A percentile compares a stretch with the other conserved stretches of the same genome.
Evolutionary conservation across 2,797 vertebrate genomes (phyloP).

Genomic region (Takifugu ocellatus): DNA sequence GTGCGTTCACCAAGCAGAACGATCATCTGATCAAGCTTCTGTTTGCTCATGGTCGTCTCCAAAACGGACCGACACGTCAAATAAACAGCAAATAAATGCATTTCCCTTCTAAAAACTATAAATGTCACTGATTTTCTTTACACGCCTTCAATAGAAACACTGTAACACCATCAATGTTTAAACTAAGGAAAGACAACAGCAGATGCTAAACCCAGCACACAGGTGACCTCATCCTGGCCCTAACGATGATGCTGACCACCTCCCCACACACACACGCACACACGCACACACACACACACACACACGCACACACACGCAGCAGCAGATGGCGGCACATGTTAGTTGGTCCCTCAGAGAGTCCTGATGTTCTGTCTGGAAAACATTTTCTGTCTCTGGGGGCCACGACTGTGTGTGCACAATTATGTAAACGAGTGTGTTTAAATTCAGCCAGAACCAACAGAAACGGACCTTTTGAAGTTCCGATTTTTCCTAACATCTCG

Average conservation of each 20-base stretch:
- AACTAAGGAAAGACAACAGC: not conserved
- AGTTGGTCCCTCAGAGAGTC: conserved; percentile 41
- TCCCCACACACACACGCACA: conserved; percentile 11
- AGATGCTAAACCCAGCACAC: not conserved
- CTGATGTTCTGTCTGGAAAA: conserved; percentile 46
- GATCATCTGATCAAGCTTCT: too few relatives aligned
- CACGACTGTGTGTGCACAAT: conserved; percentile 13
- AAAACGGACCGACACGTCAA: too few relatives aligned
- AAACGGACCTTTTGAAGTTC: too few relatives aligned
- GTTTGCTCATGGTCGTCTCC: too few relatives aligned
- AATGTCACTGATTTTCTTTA: too few relatives aligned
- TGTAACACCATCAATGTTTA: too few relatives aligned
- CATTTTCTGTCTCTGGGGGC: conserved; percentile 49
- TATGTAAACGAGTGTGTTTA: conserved; percentile 6
- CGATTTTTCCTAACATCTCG: too few relatives aligned
- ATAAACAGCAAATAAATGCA: too few relatives aligned
- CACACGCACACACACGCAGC: conserved; percentile 28
- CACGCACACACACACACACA: conserved; percentile 20
- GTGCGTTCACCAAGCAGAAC: too few relatives aligned
- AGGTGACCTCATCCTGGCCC: conserved; percentile 48
- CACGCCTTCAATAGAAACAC: too few relatives aligned
- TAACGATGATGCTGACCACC: conserved; percentile 34
- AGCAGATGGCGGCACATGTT: conserved; percentile 69
- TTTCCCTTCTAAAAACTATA: too few relatives aligned
- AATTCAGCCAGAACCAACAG: too few relatives aligned